Evolutionary conservation across 2,888 invertebrate genomes (phyloP).

Genomic region (Perdita meconis): DNA sequence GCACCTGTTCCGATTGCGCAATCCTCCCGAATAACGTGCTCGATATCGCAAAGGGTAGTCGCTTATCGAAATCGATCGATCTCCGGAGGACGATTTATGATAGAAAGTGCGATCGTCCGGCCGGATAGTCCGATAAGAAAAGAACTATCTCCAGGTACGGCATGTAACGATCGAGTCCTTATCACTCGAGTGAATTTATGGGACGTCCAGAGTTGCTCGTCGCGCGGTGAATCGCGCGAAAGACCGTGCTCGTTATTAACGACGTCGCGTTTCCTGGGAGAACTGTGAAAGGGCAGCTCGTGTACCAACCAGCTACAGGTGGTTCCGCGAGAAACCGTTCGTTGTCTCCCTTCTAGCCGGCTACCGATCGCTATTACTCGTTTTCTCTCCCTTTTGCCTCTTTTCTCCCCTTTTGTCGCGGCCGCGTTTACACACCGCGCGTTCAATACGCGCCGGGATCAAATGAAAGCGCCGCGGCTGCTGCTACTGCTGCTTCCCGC

Average conservation of each 20-base stretch:
- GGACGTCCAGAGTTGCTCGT: constrained; percentile 15
- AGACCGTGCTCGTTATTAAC: constrained; percentile 72
- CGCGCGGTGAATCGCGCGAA: constrained; percentile 27
- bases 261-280: constrained; percentile 68
- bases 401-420: constrained; percentile 51
- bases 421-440: constrained; percentile 30
- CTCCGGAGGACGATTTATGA: constrained; percentile 3
- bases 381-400: constrained; percentile 48
- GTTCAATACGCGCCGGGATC: constrained; percentile 54
- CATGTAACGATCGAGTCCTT: constrained; percentile 14
- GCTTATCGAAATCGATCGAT: constrained; percentile 6
- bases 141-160: background rate
- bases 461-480: constrained; percentile 56
- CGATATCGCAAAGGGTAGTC: background rate
- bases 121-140: background rate
- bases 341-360: constrained; percentile 48
- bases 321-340: constrained; percentile 70
- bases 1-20: constrained; percentile 11
- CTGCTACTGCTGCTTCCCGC: constrained; percentile 18
- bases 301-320: constrained; percentile 75
- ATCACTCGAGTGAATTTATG: constrained; percentile 22
- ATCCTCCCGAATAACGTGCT: background rate
- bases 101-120: background rate
- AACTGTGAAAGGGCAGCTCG: constrained; percentile 61
- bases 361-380: constrained; percentile 56